Evolutionary conservation across 2,113 vertebrate species (phyloP).

Genomic region (Pelusios castaneus): DNA sequence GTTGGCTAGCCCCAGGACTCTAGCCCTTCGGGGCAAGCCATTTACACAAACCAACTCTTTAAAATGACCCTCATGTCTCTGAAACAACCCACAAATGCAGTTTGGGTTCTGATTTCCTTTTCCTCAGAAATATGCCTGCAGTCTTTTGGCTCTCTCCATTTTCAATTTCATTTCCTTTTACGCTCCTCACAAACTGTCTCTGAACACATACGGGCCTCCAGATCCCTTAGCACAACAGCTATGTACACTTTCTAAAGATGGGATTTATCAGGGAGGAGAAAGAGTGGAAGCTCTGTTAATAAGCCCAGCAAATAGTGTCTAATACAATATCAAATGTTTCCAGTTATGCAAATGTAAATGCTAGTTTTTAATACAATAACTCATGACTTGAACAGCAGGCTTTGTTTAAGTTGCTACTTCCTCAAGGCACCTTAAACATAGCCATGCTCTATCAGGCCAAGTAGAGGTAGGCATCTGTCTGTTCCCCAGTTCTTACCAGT

Average conservation of each 20-base stretch:
- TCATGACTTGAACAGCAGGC: background rate
- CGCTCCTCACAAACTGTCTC: background rate
- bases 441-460: background rate
- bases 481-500: background rate
- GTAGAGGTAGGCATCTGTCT: background rate
- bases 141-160: background rate
- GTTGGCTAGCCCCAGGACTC: background rate
- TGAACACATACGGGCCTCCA: background rate
- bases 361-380: background rate
- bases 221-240: background rate
- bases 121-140: background rate
- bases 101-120: background rate
- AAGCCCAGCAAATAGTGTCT: background rate
- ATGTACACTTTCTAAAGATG: background rate
- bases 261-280: background rate
- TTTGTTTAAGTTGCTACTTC: background rate
- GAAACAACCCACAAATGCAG: background rate
- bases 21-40: background rate
- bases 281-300: background rate
- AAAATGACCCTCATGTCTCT: background rate
- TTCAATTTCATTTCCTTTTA: background rate
- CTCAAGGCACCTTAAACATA: background rate
- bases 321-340: background rate
- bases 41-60: background rate
- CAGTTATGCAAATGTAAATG: background rate